Percentiles rank a stretch among this genome's conserved stretches.
Evolutionary conservation across 2,888 invertebrate genomes (phyloP).

Genomic region (Oscheius sp.): DNA sequence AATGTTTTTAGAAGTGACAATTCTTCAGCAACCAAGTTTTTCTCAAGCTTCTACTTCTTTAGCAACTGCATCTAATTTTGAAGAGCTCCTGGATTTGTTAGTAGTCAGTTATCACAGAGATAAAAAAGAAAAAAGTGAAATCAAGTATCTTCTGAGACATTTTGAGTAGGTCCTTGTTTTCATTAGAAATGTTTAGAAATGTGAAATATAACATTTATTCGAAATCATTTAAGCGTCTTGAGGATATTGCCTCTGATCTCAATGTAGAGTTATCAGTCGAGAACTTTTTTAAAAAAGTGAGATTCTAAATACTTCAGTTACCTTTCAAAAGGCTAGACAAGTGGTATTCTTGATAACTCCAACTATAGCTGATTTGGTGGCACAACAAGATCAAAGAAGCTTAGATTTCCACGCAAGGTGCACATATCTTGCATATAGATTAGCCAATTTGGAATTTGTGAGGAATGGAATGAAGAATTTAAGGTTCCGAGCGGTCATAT

Average conservation of each 20-base stretch:
- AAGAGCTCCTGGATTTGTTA: neutral
- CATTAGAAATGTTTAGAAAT: neutral
- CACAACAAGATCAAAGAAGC: neutral
- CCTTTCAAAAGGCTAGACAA: constrained; percentile 3
- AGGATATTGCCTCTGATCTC: too few species aligned
- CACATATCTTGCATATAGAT: neutral
- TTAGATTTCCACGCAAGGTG: neutral
- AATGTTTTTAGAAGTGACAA: neutral
- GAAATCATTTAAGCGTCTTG: too few species aligned
- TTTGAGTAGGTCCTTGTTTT: neutral
- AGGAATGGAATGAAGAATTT: constrained; percentile 29
- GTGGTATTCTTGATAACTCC: constrained; percentile 18
- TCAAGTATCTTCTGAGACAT: neutral
- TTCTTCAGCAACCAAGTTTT: constrained; percentile 4
- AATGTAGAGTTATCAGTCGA: too few species aligned
- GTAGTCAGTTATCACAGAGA: neutral
- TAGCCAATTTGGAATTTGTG: constrained; percentile 23
- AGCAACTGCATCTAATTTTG: neutral
- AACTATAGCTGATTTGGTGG: neutral
- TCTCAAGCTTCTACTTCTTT: too few species aligned
- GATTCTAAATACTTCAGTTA: neutral
- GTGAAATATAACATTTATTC: too few species aligned
- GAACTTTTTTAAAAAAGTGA: neutral
- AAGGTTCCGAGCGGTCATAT: constrained; percentile 34
- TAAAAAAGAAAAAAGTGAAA: neutral